A percentile compares a stretch with the other conserved stretches of the same genome.
Conservation (phyloP, 1,140 invertebrate genomes). For the Fopius arisanus region DNA sequence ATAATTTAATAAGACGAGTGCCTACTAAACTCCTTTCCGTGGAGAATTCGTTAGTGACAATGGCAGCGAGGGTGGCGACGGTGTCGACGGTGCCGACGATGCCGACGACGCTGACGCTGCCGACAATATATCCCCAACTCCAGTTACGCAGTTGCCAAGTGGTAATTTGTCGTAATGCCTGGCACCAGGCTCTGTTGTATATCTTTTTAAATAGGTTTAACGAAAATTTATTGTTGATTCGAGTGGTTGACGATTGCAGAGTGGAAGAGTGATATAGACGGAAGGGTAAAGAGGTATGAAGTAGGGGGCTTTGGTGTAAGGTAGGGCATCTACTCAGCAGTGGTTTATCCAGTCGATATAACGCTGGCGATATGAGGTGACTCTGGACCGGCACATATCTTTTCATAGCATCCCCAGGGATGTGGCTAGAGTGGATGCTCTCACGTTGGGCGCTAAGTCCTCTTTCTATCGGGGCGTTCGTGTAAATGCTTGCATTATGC, state of each 20-base stretch:
- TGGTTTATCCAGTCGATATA: conserved; percentile 61
- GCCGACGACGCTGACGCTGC: not conserved
- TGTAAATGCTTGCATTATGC: conserved; percentile 41
- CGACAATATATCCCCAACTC: not conserved
- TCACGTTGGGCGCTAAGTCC: not conserved
- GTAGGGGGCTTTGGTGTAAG: conserved; percentile 43
- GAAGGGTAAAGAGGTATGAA: not conserved
- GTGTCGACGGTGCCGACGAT: not conserved
- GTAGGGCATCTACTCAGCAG: conserved; percentile 42
- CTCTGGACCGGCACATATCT: conserved; percentile 41
- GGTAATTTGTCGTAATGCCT: conserved; percentile 55
- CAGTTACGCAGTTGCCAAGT: conserved; percentile 46
- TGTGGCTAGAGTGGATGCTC: not conserved
- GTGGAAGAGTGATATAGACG: not conserved
- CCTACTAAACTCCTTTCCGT: conserved; percentile 20
- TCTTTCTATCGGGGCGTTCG: conserved; percentile 27
- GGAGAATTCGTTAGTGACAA: not conserved
- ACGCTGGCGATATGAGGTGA: conserved; percentile 52
- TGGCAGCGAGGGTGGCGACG: too few relatives aligned
- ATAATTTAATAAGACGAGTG: conserved; percentile 54
- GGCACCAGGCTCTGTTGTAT: conserved; percentile 36
- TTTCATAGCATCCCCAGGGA: conserved; percentile 31
- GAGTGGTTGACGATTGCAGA: not conserved
- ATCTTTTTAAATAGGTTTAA: conserved; percentile 41
- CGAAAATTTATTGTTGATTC: conserved; percentile 39